phyloP scores from a whole-genome alignment of 1,140 invertebrate species.

The Zaprionus lachaisei region DNA sequence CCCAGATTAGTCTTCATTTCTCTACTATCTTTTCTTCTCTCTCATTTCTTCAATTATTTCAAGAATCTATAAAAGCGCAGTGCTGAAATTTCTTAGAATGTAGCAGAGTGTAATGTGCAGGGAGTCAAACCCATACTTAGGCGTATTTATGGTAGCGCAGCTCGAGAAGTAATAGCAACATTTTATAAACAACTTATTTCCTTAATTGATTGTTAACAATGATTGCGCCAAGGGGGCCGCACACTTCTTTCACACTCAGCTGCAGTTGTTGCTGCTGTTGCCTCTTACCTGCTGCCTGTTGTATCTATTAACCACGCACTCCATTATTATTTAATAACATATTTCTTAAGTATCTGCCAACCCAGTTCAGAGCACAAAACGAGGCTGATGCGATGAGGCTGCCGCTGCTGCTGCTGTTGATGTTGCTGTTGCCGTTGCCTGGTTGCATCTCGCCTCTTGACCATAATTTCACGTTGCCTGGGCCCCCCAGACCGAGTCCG shows the following conservation, averaged over 20 bases:
- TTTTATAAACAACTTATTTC: slow-evolving; percentile 84
- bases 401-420: slow-evolving; percentile 24
- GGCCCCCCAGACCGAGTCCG: slow-evolving; percentile 38
- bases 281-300: slow-evolving; percentile 54
- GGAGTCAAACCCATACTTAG: slow-evolving; percentile 60
- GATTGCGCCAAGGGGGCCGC: slow-evolving; percentile 69
- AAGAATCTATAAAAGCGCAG: neutral
- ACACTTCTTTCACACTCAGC: slow-evolving; percentile 72
- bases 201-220: slow-evolving; percentile 84
- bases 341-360: slow-evolving; percentile 83
- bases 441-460: slow-evolving; percentile 59
- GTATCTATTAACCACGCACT: slow-evolving; percentile 83
- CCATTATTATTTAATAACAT: slow-evolving; percentile 84
- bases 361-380: slow-evolving; percentile 80
- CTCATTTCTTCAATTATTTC: slow-evolving; percentile 16
- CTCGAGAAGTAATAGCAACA: slow-evolving; percentile 75
- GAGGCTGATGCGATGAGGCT: slow-evolving; percentile 54
- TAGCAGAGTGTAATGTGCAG: slow-evolving; percentile 54
- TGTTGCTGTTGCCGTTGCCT: slow-evolving; percentile 18
- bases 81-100: slow-evolving; percentile 19
- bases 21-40: neutral
- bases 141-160: slow-evolving; percentile 69
- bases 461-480: slow-evolving; percentile 72
- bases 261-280: slow-evolving; percentile 47
- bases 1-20: neutral